Base-by-base conservation (phyloP, 2,888 invertebrate species). In the Trachelus troglodyta region DNA sequence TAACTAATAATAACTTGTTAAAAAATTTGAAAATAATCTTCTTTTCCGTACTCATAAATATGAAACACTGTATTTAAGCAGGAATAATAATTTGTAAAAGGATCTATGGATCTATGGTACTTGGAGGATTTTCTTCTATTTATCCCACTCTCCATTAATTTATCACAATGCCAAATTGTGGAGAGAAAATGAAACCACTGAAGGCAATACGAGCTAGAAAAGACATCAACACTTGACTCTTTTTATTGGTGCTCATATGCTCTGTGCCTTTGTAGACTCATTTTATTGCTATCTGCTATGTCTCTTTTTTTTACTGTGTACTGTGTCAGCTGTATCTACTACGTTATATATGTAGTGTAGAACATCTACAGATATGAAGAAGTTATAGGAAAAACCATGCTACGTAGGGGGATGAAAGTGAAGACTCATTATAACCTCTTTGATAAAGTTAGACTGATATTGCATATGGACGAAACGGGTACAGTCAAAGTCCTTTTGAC, bases 161-260 rank as follows among this genome's bases (percentile, higher is more conserved):
- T 31, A 71, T 34, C 33, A 71, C 1, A 34, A 33, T 71, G 12
- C 11, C 23, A 12, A 71, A 34, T 23, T 56, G 56, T 56, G 23
- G 12, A 34, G 69, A 69, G 71, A 34, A 71, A 71, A 71, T 71
- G 31, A 71, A 71, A 71, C 71, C 33, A 71, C 71, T 15, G 71
- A 9, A 71, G 71, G 15, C 15, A 30, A 71, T 23, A 34, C 9
- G 71, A 71, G 12, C 71, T 31, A 31, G 71, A 34, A 31, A 34
- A 33, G 71, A 33, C 31, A 71, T 71, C 71, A 23, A 15, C 71
- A 31, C 71, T 71, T 9, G 34, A 71, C n/a, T 31, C 71, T 33
- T 34, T 71, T 71, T 31, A 71, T 71, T 71, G 69, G 4, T 15
- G 30, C 9, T 33, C 33, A 2, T 71, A 71, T 71, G 71, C 56